Percentiles rank a stretch among this genome's conserved stretches.
Evolutionary conservation across 2,113 vertebrate genomes (phyloP).

Genomic region (Caranx melampygus): DNA sequence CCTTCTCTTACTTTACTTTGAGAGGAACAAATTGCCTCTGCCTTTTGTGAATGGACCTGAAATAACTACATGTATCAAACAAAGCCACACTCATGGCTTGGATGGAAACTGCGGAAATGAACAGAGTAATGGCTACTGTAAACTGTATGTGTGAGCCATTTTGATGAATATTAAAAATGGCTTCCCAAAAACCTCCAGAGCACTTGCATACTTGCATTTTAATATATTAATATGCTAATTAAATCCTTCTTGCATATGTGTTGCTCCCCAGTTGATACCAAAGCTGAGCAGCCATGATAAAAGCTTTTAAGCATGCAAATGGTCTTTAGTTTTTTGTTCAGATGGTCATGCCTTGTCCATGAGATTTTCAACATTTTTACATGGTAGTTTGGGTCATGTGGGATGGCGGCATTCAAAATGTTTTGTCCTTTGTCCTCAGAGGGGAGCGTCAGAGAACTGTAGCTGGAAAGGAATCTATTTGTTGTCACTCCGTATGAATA

Average conservation of each 20-base stretch:
- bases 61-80: conserved; percentile 33
- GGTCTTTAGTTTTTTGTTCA: conserved; percentile 57
- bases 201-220: conserved; percentile 42
- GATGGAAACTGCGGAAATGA: background rate
- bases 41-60: conserved; percentile 34
- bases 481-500: conserved; percentile 81
- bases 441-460: conserved; percentile 69
- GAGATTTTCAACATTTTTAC: conserved; percentile 61
- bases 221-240: conserved; percentile 48
- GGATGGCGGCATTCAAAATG: conserved; percentile 65
- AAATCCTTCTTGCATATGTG: conserved; percentile 35
- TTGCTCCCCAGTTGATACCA: conserved; percentile 42
- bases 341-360: conserved; percentile 67
- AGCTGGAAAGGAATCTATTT: conserved; percentile 77
- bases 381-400: conserved; percentile 61
- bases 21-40: conserved; percentile 27
- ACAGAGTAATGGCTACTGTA: background rate
- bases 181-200: conserved; percentile 13
- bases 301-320: conserved; percentile 45
- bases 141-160: background rate
- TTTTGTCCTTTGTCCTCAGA: conserved; percentile 75
- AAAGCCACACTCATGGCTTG: background rate
- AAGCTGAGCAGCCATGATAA: conserved; percentile 29
- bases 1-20: conserved; percentile 31
- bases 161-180: conserved; percentile 16